Percentiles rank a stretch among this genome's conserved stretches.
These are phyloP conservation scores for Procapra przewalskii DNA, from an alignment of 2,113 vertebrate genomes.

Conservation along the genomic window DNA sequence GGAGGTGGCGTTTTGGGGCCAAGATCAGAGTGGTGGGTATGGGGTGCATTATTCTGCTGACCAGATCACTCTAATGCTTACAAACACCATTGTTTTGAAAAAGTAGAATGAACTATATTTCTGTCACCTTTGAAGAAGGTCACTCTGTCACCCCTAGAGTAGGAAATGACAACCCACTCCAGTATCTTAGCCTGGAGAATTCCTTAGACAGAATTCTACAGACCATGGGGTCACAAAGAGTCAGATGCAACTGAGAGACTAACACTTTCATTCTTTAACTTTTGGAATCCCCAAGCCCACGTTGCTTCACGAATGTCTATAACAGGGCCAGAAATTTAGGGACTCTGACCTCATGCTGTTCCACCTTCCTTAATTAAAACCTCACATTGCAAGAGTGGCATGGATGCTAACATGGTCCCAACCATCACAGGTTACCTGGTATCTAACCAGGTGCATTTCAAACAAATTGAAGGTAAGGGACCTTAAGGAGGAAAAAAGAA, in stretches of 20 bases:
- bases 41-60: background rate
- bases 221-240: background rate
- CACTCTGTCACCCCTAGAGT: background rate
- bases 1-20: background rate
- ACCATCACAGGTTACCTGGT: background rate
- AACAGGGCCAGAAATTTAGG: background rate
- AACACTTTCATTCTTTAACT: background rate
- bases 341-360: background rate
- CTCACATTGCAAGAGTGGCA: background rate
- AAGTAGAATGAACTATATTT: background rate
- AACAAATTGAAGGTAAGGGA: background rate
- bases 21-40: too few relatives aligned
- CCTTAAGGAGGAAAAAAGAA: background rate
- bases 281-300: background rate
- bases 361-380: background rate
- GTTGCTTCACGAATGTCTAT: background rate
- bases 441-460: background rate
- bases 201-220: background rate
- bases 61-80: background rate
- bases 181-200: background rate
- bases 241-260: fast-evolving
- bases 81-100: background rate
- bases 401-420: background rate
- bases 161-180: background rate
- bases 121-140: background rate